phyloP scores from a whole-genome alignment of 2,888 invertebrate species.

The Caenorhabditis angaria region DNA sequence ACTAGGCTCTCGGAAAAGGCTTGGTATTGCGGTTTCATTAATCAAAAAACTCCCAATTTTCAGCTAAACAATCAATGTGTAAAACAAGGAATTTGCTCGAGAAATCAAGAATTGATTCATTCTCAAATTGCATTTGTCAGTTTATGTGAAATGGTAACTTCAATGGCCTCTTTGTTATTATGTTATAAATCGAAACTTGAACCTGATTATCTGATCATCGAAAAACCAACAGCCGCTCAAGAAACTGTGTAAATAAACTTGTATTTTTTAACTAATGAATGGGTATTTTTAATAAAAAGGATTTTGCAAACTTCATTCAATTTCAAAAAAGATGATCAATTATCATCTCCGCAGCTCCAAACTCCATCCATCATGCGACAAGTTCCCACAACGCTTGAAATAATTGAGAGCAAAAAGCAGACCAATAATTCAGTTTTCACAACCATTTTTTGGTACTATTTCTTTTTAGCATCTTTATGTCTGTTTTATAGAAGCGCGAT shows the following conservation, averaged over 20 bases:
- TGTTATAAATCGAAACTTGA: not conserved
- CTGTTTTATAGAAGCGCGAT: too few relatives aligned
- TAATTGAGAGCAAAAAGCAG: too few relatives aligned
- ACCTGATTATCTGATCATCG: not conserved
- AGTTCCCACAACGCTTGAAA: too few relatives aligned
- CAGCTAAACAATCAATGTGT: not conserved
- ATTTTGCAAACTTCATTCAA: too few relatives aligned
- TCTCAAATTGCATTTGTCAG: not conserved
- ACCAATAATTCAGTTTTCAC: too few relatives aligned
- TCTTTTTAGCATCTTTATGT: too few relatives aligned
- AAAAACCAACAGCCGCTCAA: not conserved
- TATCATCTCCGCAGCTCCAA: too few relatives aligned
- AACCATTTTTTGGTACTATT: too few relatives aligned
- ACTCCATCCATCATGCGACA: too few relatives aligned
- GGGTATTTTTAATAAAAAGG: not conserved
- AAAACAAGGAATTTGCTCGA: not conserved
- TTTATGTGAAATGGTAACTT: not conserved
- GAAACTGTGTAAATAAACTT: not conserved
- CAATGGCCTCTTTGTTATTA: not conserved
- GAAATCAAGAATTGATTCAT: not conserved
- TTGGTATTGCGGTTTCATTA: too few relatives aligned
- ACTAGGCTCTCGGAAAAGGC: too few relatives aligned
- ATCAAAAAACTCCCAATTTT: not conserved
- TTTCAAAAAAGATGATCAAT: too few relatives aligned
- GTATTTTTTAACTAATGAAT: not conserved